Conservation (phyloP, 2,113 vertebrate species). For the Piaya cayana region DNA sequence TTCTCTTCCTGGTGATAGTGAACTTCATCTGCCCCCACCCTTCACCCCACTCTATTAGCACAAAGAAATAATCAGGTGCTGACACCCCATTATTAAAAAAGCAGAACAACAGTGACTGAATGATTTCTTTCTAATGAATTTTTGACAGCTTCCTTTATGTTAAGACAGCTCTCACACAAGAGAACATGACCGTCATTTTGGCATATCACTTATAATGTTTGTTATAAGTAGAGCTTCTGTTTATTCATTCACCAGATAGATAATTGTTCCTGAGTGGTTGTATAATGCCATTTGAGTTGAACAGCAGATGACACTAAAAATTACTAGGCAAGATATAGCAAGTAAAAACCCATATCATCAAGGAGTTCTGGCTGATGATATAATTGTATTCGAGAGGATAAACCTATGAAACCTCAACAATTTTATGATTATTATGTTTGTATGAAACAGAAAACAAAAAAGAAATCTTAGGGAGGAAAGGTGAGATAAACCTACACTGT, state of each 20-base stretch:
- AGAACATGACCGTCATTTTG: constrained; percentile 40
- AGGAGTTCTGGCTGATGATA: neutral
- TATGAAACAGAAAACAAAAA: neutral
- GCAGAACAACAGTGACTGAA: constrained; percentile 20
- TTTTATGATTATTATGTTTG: constrained; percentile 46
- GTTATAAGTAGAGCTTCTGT: constrained; percentile 59
- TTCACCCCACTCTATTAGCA: neutral
- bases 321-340: constrained; percentile 21
- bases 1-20: neutral
- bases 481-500: neutral
- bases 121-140: constrained; percentile 49
- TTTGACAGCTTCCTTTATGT: constrained; percentile 15
- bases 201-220: constrained; percentile 2
- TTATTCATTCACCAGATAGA: constrained; percentile 64
- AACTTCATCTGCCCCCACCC: neutral
- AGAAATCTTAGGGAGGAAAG: neutral
- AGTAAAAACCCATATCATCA: neutral
- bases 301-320: constrained; percentile 31
- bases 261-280: constrained; percentile 53
- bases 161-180: neutral
- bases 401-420: constrained; percentile 15
- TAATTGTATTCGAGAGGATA: constrained; percentile 16
- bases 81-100: neutral
- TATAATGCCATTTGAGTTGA: constrained; percentile 42
- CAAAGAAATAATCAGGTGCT: constrained; percentile 17